A percentile compares a stretch with the other conserved stretches of the same genome.
Conservation (phyloP, 2,113 vertebrate species). For the Cebus imitator region DNA sequence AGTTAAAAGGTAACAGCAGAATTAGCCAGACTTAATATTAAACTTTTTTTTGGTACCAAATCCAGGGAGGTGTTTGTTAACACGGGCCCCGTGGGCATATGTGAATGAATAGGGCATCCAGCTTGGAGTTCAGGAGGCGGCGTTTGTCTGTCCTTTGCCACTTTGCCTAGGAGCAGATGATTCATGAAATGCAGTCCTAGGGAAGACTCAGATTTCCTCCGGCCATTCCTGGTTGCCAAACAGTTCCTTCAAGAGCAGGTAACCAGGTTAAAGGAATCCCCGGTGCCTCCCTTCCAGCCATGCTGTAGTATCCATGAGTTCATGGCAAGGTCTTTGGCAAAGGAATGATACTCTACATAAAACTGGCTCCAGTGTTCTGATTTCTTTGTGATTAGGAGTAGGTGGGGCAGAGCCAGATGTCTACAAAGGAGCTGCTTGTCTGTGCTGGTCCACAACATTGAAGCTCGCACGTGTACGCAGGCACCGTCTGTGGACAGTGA, state of each 20-base stretch:
- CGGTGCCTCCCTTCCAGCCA: conserved; percentile 58
- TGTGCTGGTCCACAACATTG: conserved; percentile 23
- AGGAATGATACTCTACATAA: conserved; percentile 16
- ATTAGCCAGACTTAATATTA: conserved; percentile 12
- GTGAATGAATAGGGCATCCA: background rate
- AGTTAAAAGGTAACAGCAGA: conserved; percentile 44
- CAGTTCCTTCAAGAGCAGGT: conserved; percentile 58
- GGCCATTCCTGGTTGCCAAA: conserved; percentile 50
- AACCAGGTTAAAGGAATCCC: conserved; percentile 52
- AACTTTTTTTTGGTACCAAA: background rate
- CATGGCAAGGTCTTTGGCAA: conserved; percentile 76
- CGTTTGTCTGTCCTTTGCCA: background rate
- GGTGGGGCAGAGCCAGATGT: conserved; percentile 62
- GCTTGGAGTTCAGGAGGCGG: background rate
- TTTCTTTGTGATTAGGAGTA: conserved; percentile 69
- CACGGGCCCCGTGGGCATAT: background rate
- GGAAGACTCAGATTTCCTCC: background rate
- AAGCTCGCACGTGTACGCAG: background rate
- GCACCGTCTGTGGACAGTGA: background rate
- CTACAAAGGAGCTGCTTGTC: conserved; percentile 51
- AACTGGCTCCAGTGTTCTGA: conserved; percentile 69
- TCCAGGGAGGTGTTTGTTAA: background rate
- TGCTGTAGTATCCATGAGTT: conserved; percentile 62
- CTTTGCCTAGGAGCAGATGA: background rate
- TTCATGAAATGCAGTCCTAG: background rate